Percentiles rank a stretch among this genome's conserved stretches.
phyloP scores from a whole-genome alignment of 2,797 vertebrate species.

The Microchirus variegatus region DNA sequence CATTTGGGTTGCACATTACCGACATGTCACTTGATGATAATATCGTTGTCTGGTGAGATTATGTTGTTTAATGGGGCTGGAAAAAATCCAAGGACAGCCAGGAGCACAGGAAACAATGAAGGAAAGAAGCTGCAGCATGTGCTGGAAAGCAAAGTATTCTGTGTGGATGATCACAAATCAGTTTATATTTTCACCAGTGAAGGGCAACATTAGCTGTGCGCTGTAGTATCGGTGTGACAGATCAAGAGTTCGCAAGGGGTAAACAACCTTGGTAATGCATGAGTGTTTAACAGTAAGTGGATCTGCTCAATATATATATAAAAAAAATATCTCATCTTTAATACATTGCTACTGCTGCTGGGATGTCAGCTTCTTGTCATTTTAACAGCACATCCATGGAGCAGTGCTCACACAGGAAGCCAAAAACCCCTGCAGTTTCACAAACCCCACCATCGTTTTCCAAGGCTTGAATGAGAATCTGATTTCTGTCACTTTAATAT shows the following conservation, averaged over 20 bases:
- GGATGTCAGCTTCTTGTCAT: slow-evolving; percentile 47
- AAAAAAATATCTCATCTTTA: slow-evolving; percentile 54
- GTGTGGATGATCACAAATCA: slow-evolving; percentile 15
- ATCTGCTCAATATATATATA: slow-evolving; percentile 28
- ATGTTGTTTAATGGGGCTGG: slow-evolving; percentile 6
- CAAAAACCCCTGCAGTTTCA: slow-evolving; percentile 25
- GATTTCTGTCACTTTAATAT: slow-evolving; percentile 47
- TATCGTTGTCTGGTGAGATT: slow-evolving; percentile 8
- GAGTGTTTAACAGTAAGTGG: slow-evolving; percentile 53
- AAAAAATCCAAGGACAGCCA: neutral
- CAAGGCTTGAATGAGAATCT: slow-evolving; percentile 43
- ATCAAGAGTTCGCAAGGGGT: slow-evolving; percentile 23
- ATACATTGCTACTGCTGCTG: slow-evolving; percentile 47
- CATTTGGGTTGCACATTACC: slow-evolving; percentile 9
- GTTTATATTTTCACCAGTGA: slow-evolving; percentile 11
- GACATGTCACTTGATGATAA: slow-evolving; percentile 21
- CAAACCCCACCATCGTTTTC: slow-evolving; percentile 29
- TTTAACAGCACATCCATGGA: slow-evolving; percentile 41
- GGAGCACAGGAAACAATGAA: neutral
- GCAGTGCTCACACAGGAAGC: slow-evolving; percentile 35
- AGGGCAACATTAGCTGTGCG: slow-evolving; percentile 11
- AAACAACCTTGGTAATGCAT: slow-evolving; percentile 49
- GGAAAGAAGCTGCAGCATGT: neutral
- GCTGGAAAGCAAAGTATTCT: slow-evolving; percentile 19
- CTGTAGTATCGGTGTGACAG: slow-evolving; percentile 21